Conservation (phyloP, 2,113 vertebrate species). For the Barbus barbus region DNA sequence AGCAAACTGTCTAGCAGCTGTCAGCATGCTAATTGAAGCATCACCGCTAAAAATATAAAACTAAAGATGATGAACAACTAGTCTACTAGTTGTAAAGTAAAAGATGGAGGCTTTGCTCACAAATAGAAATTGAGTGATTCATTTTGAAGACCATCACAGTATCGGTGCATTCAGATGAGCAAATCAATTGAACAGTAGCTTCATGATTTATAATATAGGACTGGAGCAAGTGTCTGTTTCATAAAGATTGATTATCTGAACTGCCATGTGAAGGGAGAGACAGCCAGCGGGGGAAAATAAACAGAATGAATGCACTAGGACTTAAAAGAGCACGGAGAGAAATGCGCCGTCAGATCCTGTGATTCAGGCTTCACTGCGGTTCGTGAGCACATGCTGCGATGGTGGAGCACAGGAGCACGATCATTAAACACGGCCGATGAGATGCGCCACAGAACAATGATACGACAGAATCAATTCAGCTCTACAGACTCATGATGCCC, state of each 20-base stretch:
- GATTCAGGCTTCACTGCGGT: constrained; percentile 6
- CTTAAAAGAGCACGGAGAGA: constrained; percentile 9
- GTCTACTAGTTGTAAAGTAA: neutral
- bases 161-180: constrained; percentile 4
- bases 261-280: neutral
- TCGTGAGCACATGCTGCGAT: neutral
- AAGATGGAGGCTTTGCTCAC: neutral
- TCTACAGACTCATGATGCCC: neutral
- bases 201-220: neutral
- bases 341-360: constrained; percentile 7
- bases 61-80: neutral
- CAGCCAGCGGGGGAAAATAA: neutral
- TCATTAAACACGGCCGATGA: neutral
- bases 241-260: constrained; percentile 25
- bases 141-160: neutral
- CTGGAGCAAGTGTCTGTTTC: constrained; percentile 17
- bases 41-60: neutral
- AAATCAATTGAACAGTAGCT: constrained; percentile 4
- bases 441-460: neutral
- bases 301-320: neutral
- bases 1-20: neutral
- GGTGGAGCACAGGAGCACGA: neutral
- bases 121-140: neutral
- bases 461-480: neutral
- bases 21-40: neutral